A percentile compares a stretch with the other conserved stretches of the same genome.
phyloP scores from a whole-genome alignment of 2,113 vertebrate species.

The Macquaria australasica region DNA sequence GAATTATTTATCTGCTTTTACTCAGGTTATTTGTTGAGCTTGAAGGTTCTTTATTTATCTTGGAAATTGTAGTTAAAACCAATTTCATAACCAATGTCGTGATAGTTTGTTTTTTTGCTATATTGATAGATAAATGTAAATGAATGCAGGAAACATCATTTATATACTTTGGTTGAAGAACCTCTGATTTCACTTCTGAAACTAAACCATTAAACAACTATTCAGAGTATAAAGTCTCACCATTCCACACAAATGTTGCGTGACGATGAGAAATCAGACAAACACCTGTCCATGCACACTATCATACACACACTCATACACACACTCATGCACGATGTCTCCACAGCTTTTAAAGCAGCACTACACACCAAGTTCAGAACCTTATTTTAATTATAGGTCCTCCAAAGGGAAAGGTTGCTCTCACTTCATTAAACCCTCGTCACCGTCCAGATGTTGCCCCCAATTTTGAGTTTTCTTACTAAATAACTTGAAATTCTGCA shows the following conservation, averaged over 20 bases:
- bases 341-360: conserved; percentile 36
- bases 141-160: neutral
- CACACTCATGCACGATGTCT: conserved; percentile 20
- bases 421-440: neutral
- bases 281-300: neutral
- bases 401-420: neutral
- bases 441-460: neutral
- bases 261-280: neutral
- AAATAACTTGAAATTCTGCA: neutral
- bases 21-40: neutral
- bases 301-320: neutral
- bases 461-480: neutral
- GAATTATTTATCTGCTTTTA: neutral
- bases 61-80: neutral
- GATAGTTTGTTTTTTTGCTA: neutral
- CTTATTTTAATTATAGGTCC: neutral
- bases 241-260: conserved; percentile 3
- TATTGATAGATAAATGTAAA: neutral
- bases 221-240: neutral
- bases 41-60: neutral
- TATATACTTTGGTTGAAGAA: neutral
- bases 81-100: neutral
- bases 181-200: no score
- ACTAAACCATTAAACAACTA: no score
- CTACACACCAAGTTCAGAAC: neutral